A percentile compares a stretch with the other conserved stretches of the same genome.
Conservation (phyloP, 2,888 invertebrate genomes). For the Caenorhabditis sp. region DNA sequence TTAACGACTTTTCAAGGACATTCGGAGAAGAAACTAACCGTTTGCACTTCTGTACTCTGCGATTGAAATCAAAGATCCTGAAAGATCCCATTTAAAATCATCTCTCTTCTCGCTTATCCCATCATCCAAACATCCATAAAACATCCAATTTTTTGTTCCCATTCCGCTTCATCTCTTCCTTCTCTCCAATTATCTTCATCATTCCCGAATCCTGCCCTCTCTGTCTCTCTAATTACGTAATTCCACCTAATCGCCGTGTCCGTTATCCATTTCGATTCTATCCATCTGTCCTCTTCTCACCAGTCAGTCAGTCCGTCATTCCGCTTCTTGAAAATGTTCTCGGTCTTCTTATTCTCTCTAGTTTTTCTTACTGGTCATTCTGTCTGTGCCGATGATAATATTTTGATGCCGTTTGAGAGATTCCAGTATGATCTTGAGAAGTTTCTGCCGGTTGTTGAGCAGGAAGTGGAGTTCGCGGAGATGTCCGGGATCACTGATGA, state of each 20-base stretch:
- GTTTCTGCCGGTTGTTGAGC: conserved; percentile 46
- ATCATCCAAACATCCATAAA: conserved; percentile 7
- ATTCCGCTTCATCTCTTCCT: too few species aligned
- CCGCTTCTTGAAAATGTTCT: neutral
- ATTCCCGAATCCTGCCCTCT: conserved; percentile 2
- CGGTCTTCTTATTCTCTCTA: conserved; percentile 1
- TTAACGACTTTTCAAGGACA: too few species aligned
- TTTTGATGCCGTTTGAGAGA: conserved; percentile 39
- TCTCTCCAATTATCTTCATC: neutral
- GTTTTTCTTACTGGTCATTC: neutral
- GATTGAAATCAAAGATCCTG: too few species aligned
- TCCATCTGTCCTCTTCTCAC: neutral
- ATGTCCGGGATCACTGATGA: conserved; percentile 47
- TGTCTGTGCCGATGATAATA: conserved; percentile 29
- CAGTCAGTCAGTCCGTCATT: neutral
- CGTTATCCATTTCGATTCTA: conserved; percentile 13
- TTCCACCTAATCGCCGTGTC: neutral
- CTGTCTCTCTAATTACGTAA: conserved; percentile 11
- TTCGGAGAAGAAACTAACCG: too few species aligned
- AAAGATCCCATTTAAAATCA: too few species aligned
- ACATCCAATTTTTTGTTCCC: neutral
- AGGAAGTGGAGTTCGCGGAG: conserved; percentile 59
- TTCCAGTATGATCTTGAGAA: conserved; percentile 43
- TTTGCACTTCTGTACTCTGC: too few species aligned
- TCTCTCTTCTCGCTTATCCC: too few species aligned